phyloP scores from a whole-genome alignment of 2,113 vertebrate species.

The Chaetops frenatus region DNA sequence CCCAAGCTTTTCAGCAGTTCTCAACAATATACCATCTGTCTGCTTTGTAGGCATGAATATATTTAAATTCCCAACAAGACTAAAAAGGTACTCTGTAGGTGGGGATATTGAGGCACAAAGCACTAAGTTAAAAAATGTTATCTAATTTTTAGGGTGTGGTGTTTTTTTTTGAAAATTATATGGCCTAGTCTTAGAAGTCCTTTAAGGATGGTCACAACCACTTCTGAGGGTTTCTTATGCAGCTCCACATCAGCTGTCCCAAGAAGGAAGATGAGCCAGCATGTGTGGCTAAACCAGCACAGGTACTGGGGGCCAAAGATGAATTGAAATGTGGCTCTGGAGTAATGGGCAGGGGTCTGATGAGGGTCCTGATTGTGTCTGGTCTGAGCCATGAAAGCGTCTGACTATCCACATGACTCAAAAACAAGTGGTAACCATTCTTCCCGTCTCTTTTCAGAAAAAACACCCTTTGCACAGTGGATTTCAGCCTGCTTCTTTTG shows the following conservation, averaged over 20 bases:
- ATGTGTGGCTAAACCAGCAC: background rate
- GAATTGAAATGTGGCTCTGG: background rate
- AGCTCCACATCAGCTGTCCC: background rate
- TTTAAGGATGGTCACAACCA: background rate
- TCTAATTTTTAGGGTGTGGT: background rate
- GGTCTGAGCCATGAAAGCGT: background rate
- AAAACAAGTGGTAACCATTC: background rate
- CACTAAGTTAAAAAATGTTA: background rate
- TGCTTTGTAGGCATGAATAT: background rate
- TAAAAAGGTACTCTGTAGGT: background rate
- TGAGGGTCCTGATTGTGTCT: rapidly evolving
- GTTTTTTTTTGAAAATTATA: background rate
- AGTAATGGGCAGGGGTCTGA: rapidly evolving
- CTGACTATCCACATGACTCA: background rate
- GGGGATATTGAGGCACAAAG: background rate
- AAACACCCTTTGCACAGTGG: rapidly evolving
- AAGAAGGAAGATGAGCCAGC: background rate
- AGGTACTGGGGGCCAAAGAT: rapidly evolving
- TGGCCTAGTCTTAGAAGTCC: background rate
- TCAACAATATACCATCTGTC: constrained; percentile 19
- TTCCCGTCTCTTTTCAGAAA: background rate
- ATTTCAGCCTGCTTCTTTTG: background rate
- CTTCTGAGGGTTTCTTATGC: background rate
- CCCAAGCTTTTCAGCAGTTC: constrained; percentile 11
- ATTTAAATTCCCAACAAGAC: background rate